A percentile compares a stretch with the other conserved stretches of the same genome.
Conservation (phyloP, 64 coral and sea anemone genomes). For the Trachythela sp. region DNA sequence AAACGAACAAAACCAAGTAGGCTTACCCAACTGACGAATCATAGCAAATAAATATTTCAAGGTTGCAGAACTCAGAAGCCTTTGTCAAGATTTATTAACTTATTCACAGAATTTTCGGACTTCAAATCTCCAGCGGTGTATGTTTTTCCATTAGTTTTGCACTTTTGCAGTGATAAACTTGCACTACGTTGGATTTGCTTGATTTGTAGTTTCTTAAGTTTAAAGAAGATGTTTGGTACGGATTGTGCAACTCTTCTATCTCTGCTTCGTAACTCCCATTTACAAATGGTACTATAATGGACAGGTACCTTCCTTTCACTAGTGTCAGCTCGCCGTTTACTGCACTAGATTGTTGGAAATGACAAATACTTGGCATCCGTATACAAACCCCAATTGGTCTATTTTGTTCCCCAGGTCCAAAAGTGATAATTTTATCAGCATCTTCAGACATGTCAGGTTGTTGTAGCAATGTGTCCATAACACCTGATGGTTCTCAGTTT, state of each 20-base stretch:
- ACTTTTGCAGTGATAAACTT: no score
- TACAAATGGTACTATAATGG: constrained; percentile 29
- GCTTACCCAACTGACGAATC: no score
- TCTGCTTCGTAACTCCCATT: constrained; percentile 38
- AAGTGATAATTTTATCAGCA: constrained; percentile 52
- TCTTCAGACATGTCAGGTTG: constrained; percentile 43
- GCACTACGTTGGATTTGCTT: no score
- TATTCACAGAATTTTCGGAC: no score
- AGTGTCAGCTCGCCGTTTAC: constrained; percentile 44
- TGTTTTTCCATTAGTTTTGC: no score
- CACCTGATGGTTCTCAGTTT: constrained; percentile 11
- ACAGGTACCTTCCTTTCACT: constrained; percentile 53
- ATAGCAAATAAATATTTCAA: no score
- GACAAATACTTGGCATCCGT: constrained; percentile 64
- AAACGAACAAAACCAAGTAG: no score
- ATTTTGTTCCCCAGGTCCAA: constrained; percentile 61
- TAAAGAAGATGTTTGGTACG: no score
- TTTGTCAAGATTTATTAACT: no score
- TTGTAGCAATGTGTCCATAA: constrained; percentile 47
- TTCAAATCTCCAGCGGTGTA: no score
- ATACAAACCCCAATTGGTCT: constrained; percentile 60
- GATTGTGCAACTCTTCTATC: constrained; percentile 52
- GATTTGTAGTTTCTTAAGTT: no score
- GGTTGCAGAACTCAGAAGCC: no score
- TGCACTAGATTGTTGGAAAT: constrained; percentile 58